Evolutionary conservation across 2,113 vertebrate genomes (phyloP), one percentile per base, ranked within the genome.

Genomic region (Callospermophilus lateralis): DNA sequence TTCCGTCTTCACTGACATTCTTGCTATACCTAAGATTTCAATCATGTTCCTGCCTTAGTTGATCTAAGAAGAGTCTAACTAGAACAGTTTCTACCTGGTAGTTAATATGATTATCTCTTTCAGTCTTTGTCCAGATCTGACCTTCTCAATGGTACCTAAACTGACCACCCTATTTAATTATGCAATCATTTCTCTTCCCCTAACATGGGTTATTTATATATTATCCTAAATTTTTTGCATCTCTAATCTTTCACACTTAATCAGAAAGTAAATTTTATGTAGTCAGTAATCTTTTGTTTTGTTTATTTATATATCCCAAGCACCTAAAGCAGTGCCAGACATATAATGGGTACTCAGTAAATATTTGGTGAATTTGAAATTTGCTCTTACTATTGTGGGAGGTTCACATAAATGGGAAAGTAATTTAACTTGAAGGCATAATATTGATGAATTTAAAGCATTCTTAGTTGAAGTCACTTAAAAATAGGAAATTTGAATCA

Each of bases 381-480:
- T 87, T 96, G 51, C 78, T 93, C 42, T 94, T 97, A 73, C 0
- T 81, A 58, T 55, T 79, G 0, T n/a, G 32, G 58, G 19, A 20
- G 48, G 24, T 28, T 76, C 63, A 89, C 53, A 20, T 11, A 15
- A 45, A 73, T 91, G 0, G 88, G 63, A 96, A 96, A 94, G 30
- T 84, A 93, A 51, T 70, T 98, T 97, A 96, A 77, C 85, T 93
- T 96, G 45, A 90, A 95, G 97, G 74, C n/a, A 45, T 78, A 87
- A 53, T 94, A 42, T 94, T 74, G 58, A 45, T 97, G 93, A 96
- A 95, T 90, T 76, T 85, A 93, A 97, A 95, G 32, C 86, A 94
- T 96, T 20, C 45, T 93, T 53, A 90, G 6, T 83, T 88, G 30
- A 85, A 95, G 19, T 48, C 42, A 61, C 17, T 48, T 89, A 58